Conservation (phyloP, 2,113 vertebrate genomes). For the Entelurus aequoreus region DNA sequence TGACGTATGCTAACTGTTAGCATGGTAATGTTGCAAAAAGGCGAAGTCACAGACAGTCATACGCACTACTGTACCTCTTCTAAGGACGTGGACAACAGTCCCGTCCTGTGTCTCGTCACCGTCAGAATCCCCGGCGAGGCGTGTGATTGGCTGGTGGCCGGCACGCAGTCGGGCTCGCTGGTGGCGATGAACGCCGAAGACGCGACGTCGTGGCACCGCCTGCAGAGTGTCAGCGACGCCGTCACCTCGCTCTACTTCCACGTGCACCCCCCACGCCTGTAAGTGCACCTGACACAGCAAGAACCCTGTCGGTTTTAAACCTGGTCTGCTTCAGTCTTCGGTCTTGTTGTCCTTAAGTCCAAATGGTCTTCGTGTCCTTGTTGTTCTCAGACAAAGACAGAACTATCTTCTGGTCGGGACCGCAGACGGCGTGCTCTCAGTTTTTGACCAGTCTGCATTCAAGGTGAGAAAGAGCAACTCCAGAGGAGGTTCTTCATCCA, state of each 20-base stretch:
- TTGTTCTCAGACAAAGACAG: conserved; percentile 78
- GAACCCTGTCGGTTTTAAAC: too few species aligned
- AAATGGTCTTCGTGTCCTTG: not conserved
- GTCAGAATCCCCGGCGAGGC: conserved; percentile 74
- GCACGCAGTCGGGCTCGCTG: conserved; percentile 84
- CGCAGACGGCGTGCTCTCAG: conserved; percentile 81
- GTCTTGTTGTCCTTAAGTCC: too few species aligned
- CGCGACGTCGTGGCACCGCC: conserved; percentile 64
- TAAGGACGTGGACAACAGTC: conserved; percentile 81
- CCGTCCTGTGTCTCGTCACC: conserved; percentile 81
- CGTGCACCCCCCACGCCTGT: conserved; percentile 61
- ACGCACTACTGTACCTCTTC: not conserved
- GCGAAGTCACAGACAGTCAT: too few species aligned
- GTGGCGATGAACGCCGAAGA: conserved; percentile 75
- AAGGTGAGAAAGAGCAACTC: conserved; percentile 69
- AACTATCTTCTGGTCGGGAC: conserved; percentile 88
- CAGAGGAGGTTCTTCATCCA: too few species aligned
- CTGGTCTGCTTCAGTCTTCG: too few species aligned
- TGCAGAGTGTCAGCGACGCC: conserved; percentile 83
- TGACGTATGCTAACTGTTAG: too few species aligned
- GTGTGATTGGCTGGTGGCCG: conserved; percentile 85
- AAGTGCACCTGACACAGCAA: not conserved
- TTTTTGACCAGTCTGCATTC: conserved; percentile 86
- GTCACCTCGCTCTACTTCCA: conserved; percentile 87
- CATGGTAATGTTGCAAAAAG: too few species aligned